phyloP scores from a whole-genome alignment of 92 coral and sea anemone species.

The Paragorgia papillata region DNA sequence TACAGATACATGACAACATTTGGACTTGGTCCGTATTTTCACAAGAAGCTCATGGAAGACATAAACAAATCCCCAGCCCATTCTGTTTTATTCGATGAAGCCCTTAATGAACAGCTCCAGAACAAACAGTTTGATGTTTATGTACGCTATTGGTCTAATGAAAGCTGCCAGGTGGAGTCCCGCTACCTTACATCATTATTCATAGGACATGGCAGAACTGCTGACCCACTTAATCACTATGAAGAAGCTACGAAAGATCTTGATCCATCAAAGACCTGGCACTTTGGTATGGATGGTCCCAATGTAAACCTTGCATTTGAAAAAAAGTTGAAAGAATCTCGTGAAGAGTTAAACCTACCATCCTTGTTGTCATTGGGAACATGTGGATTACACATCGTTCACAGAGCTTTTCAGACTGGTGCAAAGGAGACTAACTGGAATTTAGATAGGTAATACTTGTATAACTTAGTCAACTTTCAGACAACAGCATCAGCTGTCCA shows the following conservation, averaged over 20 bases:
- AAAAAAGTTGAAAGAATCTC: slow-evolving; percentile 36
- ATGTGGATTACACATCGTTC: slow-evolving; percentile 67
- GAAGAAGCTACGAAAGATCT: slow-evolving; percentile 56
- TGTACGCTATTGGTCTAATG: slow-evolving; percentile 57
- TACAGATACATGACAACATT: slow-evolving; percentile 55
- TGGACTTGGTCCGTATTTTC: slow-evolving; percentile 64
- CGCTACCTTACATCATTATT: slow-evolving; percentile 56
- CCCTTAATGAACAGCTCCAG: slow-evolving; percentile 56
- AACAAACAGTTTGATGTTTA: slow-evolving; percentile 59
- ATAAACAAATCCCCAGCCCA: slow-evolving; percentile 52
- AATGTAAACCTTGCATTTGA: slow-evolving; percentile 63
- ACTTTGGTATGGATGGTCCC: slow-evolving; percentile 66
- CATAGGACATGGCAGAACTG: slow-evolving; percentile 59
- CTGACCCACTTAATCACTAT: slow-evolving; percentile 54
- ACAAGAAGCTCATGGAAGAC: slow-evolving; percentile 46
- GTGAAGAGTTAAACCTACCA: slow-evolving; percentile 33
- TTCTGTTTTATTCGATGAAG: slow-evolving; percentile 57
- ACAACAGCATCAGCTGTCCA: too few species aligned
- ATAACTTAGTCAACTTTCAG: neutral
- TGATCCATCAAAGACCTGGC: slow-evolving; percentile 41
- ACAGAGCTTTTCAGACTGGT: slow-evolving; percentile 66
- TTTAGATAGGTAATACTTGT: slow-evolving; percentile 45
- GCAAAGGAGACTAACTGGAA: slow-evolving; percentile 63
- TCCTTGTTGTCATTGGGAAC: slow-evolving; percentile 63
- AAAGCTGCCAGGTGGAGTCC: slow-evolving; percentile 49